These are phyloP conservation scores for Mythimna lalbum DNA, from an alignment of 2,888 invertebrate genomes.

Conservation along the genomic window DNA sequence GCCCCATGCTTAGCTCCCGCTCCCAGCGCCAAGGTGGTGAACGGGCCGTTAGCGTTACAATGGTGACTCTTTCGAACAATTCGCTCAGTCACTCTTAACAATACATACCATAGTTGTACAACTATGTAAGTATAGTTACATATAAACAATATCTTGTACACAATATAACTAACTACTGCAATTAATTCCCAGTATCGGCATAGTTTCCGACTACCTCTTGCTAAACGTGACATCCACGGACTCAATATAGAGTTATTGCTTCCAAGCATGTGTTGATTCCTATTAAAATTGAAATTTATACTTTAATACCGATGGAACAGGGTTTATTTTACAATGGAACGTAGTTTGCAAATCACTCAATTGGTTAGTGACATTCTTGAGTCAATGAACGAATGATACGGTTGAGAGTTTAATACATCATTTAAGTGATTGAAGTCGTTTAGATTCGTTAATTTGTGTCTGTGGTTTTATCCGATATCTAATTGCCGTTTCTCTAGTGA, in stretches of 20 bases:
- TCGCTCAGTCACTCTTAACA: not conserved
- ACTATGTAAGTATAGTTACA: constrained; percentile 4
- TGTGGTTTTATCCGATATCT: not conserved
- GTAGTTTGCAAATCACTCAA: constrained; percentile 38
- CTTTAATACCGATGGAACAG: not conserved
- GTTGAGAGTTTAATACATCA: constrained; percentile 33
- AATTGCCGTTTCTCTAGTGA: not conserved
- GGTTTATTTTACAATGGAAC: constrained; percentile 11
- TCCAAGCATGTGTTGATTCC: constrained; percentile 54
- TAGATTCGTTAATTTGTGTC: constrained; percentile 18
- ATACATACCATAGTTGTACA: constrained; percentile 5
- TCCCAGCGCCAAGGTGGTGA: too few species aligned
- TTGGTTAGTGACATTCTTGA: constrained; percentile 48
- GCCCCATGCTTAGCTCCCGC: too few species aligned
- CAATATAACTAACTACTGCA: constrained; percentile 56
- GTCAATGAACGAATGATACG: constrained; percentile 34
- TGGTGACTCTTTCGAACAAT: too few species aligned
- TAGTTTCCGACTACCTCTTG: constrained; percentile 61
- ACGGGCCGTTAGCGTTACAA: too few species aligned
- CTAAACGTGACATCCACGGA: constrained; percentile 63
- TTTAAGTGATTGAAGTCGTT: constrained; percentile 17
- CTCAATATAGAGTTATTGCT: constrained; percentile 65
- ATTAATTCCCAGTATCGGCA: constrained; percentile 61
- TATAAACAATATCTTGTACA: constrained; percentile 36
- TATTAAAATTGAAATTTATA: constrained; percentile 12